Evolutionary conservation across 1,140 invertebrate species (phyloP).

Genomic region (Magallana angulata): DNA sequence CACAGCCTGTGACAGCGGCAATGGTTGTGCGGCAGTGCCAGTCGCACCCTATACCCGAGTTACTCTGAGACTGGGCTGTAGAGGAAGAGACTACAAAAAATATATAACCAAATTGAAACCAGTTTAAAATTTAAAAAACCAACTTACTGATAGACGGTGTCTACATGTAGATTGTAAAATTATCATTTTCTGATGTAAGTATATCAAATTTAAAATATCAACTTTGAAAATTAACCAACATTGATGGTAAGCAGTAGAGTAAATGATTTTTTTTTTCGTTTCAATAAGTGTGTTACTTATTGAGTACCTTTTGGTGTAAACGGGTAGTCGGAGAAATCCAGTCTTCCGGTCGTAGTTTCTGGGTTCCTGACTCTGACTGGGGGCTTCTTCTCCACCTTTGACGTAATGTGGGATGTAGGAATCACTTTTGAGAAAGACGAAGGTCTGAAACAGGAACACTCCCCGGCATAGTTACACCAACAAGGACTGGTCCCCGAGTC

Average conservation of each 20-base stretch:
- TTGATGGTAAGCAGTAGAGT: background rate
- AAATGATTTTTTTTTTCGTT: background rate
- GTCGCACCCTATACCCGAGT: conserved; percentile 45
- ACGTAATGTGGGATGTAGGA: conserved; percentile 48
- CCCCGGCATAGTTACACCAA: conserved; percentile 67
- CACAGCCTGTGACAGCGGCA: conserved; percentile 51
- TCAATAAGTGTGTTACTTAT: background rate
- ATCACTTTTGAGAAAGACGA: conserved; percentile 3
- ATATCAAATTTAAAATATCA: background rate
- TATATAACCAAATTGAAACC: background rate
- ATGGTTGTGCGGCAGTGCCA: conserved; percentile 57
- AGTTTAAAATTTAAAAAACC: too few relatives aligned
- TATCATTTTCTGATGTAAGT: too few relatives aligned
- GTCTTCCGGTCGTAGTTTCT: conserved; percentile 15
- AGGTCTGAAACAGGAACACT: conserved; percentile 52
- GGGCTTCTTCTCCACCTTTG: background rate
- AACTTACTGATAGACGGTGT: too few relatives aligned
- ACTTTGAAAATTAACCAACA: background rate
- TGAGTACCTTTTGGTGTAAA: conserved; percentile 15
- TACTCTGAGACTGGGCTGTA: conserved; percentile 12
- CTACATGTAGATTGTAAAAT: too few relatives aligned
- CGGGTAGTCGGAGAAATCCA: conserved; percentile 63
- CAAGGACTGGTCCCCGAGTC: conserved; percentile 64
- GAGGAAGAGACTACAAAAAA: conserved; percentile 13
- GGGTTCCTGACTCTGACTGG: conserved; percentile 34